A percentile compares a stretch with the other conserved stretches of the same genome.
phyloP scores from a whole-genome alignment of 2,888 invertebrate genomes.

The Tridacna crocea region DNA sequence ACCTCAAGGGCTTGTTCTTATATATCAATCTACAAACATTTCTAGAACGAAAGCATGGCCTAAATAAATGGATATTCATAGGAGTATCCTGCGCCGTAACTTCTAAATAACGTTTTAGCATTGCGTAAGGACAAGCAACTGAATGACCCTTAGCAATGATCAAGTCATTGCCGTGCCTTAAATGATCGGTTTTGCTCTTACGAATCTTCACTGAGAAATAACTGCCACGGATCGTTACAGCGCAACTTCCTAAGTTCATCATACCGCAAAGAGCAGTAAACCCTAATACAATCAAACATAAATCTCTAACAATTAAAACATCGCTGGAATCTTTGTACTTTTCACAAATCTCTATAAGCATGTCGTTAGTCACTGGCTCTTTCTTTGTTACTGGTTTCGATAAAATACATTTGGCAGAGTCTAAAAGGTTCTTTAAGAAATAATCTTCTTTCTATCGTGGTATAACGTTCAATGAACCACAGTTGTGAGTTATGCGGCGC shows the following conservation, averaged over 20 bases:
- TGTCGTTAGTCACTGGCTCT: constrained; percentile 36
- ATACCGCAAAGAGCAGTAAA: constrained; percentile 31
- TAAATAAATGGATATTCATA: neutral
- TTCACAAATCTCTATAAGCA: constrained; percentile 41
- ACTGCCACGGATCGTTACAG: too few species aligned
- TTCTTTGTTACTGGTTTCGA: constrained; percentile 39
- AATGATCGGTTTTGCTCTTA: constrained; percentile 64
- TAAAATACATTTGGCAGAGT: too few species aligned
- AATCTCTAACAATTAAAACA: constrained; percentile 32
- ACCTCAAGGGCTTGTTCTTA: constrained; percentile 54
- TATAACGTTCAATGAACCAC: too few species aligned
- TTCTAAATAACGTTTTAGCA: constrained; percentile 31
- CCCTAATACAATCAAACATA: constrained; percentile 29
- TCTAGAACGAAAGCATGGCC: constrained; percentile 11
- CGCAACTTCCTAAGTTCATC: constrained; percentile 27
- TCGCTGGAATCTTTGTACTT: constrained; percentile 19
- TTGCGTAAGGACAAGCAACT: constrained; percentile 29
- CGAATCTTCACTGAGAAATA: too few species aligned
- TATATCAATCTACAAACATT: constrained; percentile 37
- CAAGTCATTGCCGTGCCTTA: constrained; percentile 42
- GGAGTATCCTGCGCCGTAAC: neutral
- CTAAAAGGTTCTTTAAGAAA: too few species aligned
- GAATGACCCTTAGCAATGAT: constrained; percentile 25
- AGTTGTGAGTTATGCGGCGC: too few species aligned
- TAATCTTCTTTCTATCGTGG: too few species aligned